Percentiles rank a stretch among this genome's conserved stretches.
These are phyloP conservation scores for Cosmia trapezina DNA, from an alignment of 2,888 invertebrate species.

Conservation along the genomic window DNA sequence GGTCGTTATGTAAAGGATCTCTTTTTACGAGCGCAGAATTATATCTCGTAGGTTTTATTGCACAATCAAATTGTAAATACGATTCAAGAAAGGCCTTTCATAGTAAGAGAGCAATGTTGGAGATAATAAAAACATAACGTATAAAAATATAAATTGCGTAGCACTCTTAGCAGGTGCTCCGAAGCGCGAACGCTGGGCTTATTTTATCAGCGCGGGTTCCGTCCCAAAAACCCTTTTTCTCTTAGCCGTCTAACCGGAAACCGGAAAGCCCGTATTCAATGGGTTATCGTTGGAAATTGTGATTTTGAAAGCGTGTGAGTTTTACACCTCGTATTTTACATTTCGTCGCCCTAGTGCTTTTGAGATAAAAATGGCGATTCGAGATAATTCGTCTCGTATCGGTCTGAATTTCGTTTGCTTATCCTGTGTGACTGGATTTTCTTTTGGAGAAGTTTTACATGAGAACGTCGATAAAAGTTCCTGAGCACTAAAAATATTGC, in stretches of 20 bases:
- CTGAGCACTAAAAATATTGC: background rate
- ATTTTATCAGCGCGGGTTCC: slow-evolving; percentile 69
- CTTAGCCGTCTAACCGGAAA: slow-evolving; percentile 67
- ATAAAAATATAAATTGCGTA: slow-evolving; percentile 63
- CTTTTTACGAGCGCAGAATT: slow-evolving; percentile 47
- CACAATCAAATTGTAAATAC: slow-evolving; percentile 43
- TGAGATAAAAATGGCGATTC: slow-evolving; percentile 42
- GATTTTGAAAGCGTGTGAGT: slow-evolving; percentile 62
- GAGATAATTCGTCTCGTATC: slow-evolving; percentile 33
- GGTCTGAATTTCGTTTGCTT: slow-evolving; percentile 29
- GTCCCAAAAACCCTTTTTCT: slow-evolving; percentile 67
- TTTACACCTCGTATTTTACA: slow-evolving; percentile 62
- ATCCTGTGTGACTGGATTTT: slow-evolving; percentile 11
- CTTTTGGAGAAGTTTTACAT: slow-evolving; percentile 16
- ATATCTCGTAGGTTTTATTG: slow-evolving; percentile 44
- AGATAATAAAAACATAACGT: slow-evolving; percentile 61
- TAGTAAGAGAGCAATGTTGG: slow-evolving; percentile 50
- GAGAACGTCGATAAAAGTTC: background rate
- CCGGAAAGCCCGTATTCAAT: slow-evolving; percentile 71
- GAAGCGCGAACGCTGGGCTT: slow-evolving; percentile 67
- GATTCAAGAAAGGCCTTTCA: slow-evolving; percentile 46
- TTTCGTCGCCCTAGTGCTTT: slow-evolving; percentile 44
- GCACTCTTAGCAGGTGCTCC: slow-evolving; percentile 72
- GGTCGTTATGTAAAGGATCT: slow-evolving; percentile 31
- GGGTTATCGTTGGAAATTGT: slow-evolving; percentile 69